These are phyloP conservation scores for Scomber japonicus DNA, from an alignment of 2,113 vertebrate genomes.

Conservation along the genomic window DNA sequence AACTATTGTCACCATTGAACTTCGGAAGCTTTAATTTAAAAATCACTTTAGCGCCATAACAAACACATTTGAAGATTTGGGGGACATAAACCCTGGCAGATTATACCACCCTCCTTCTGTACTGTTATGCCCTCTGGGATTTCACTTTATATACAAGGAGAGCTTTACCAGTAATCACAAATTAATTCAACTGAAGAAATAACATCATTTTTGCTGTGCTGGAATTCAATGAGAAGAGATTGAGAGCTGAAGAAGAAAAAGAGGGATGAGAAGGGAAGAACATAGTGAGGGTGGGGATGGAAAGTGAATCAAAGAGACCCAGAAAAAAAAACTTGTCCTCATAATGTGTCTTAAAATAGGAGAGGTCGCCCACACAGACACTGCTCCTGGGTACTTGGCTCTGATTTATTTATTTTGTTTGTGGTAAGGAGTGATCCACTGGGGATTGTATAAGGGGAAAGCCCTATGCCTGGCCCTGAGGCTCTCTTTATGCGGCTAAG, in stretches of 20 bases:
- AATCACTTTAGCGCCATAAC: conserved; percentile 30
- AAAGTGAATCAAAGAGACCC: conserved; percentile 42
- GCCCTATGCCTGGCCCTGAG: conserved; percentile 52
- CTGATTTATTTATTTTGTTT: conserved; percentile 76
- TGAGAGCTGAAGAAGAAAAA: conserved; percentile 6
- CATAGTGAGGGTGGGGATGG: conserved; percentile 14
- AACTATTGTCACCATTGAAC: conserved; percentile 30
- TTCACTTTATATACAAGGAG: conserved; percentile 15
- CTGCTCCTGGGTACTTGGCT: conserved; percentile 60
- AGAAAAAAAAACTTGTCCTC: conserved; percentile 33
- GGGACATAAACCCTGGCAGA: conserved; percentile 42
- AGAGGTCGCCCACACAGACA: conserved; percentile 60
- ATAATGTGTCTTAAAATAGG: conserved; percentile 68
- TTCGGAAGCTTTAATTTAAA: conserved; percentile 35
- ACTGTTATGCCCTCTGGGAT: conserved; percentile 20
- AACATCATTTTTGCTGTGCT: background rate
- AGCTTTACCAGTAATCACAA: background rate
- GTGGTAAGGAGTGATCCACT: conserved; percentile 52
- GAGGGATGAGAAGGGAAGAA: background rate
- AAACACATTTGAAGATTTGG: conserved; percentile 33
- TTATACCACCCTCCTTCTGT: conserved; percentile 14
- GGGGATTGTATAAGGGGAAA: conserved; percentile 61
- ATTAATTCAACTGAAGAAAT: conserved; percentile 28
- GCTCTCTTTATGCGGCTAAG: conserved; percentile 39
- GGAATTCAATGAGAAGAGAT: conserved; percentile 1